Evolutionary conservation across 2,888 invertebrate species (phyloP), one percentile per base, ranked within the genome.

Genomic region (Stegophylla sp.): DNA sequence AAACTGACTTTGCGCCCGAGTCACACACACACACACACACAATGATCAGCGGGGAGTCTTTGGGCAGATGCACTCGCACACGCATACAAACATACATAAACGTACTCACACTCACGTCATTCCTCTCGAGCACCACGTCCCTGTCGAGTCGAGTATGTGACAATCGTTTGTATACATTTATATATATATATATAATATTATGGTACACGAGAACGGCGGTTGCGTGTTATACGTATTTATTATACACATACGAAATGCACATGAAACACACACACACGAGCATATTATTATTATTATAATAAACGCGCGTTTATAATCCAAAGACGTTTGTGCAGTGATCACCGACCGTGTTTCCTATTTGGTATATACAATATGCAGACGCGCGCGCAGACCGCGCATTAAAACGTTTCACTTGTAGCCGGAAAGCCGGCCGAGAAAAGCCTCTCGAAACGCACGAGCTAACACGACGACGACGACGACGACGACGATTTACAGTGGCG

Each of bases 1-100:
- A 77, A 69, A 69, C 69, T 20, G 77, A 77, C 77, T 69, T 48
- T 59, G 45, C n/a, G n/a, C 69, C 34, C 20, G 48, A 56, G 41
- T 53, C 13, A 10, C 56, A 4, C 48, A 12, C 69, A 77, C 77
- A 77, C 13, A 10, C 56, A 4, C 48, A 12, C 69, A 77, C 77
- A 77, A 77, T 77, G 79, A 79, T 71, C 79, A 79, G 79, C 79
- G 26, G 79, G 79, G 79, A 71, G 79, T 71, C 79, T 51, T 69
- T 10, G 59, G 66, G 79, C 79, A 79, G 79, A 79, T 79, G 79
- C 61, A 34, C 45, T 12, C 59, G 20, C 45, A 26, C 26, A 23
- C 34, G 7, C 34, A 34, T 7, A 34, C 34, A 34, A 3, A 34
- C 34, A 34, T 7, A 34, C 34, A 34, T 7, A 34, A 3, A 34